Conservation (phyloP, 2,797 vertebrate species). For the Hippocampus kuda region DNA sequence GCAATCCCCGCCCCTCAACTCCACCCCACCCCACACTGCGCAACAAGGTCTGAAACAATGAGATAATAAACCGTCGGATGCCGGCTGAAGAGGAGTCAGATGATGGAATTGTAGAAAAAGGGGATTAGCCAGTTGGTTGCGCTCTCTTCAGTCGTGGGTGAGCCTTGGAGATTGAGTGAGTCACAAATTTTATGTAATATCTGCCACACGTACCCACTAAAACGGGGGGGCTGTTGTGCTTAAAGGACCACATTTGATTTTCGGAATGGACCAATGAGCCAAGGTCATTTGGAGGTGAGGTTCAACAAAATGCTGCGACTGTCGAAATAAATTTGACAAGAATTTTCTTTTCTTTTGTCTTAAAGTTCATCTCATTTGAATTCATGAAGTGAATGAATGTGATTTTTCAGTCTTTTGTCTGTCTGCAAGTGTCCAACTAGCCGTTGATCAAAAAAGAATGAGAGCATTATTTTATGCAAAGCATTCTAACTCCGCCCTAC, state of each 20-base stretch:
- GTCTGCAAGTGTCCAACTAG: no score
- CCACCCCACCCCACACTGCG: conserved; percentile 20
- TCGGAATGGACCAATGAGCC: no score
- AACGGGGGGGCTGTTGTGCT: background rate
- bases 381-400: no score
- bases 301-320: no score
- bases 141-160: background rate
- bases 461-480: no score
- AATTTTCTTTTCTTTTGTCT: no score
- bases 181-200: background rate
- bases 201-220: background rate
- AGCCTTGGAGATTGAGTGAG: background rate
- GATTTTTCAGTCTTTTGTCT: no score
- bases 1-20: background rate
- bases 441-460: no score
- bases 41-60: conserved; percentile 27
- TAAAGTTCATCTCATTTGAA: no score
- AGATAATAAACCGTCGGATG: conserved; percentile 35
- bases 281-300: no score
- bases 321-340: no score
- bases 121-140: background rate
- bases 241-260: background rate
- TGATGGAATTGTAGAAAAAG: background rate
- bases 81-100: conserved; percentile 17
- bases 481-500: no score